Conservation (phyloP, 2,113 vertebrate species). For the Cynocephalus volans region DNA sequence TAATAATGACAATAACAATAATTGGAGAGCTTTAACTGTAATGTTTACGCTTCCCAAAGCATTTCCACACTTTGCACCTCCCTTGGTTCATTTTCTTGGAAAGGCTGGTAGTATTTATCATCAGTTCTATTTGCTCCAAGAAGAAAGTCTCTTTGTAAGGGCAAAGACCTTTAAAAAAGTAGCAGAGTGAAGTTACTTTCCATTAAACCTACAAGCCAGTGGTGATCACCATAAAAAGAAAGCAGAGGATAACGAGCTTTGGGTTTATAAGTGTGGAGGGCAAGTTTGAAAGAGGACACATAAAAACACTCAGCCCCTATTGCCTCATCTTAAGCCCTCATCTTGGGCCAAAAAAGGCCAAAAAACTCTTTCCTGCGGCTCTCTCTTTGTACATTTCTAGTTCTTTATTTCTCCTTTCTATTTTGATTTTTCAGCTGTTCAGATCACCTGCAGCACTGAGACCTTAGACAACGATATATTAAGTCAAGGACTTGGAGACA, state of each 20-base stretch:
- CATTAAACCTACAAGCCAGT: not conserved
- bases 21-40: not conserved
- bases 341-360: not conserved
- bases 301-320: not conserved
- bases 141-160: slow-evolving; percentile 48
- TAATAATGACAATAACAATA: not conserved
- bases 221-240: not conserved
- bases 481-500: not conserved
- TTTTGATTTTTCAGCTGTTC: not conserved
- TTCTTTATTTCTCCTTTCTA: not conserved
- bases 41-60: not conserved
- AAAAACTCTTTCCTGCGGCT: not conserved
- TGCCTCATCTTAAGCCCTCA: not conserved
- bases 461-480: not conserved
- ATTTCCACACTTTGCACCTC: not conserved
- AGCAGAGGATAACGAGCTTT: not conserved
- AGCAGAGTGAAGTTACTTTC: slow-evolving; percentile 13
- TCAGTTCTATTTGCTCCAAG: not conserved
- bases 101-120: not conserved
- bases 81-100: not conserved
- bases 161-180: not conserved
- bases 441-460: not conserved
- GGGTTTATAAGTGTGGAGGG: not conserved
- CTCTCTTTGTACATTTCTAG: not conserved
- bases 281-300: not conserved